These are phyloP conservation scores for Sterna hirundo DNA, from an alignment of 2,113 vertebrate species.

Conservation along the genomic window DNA sequence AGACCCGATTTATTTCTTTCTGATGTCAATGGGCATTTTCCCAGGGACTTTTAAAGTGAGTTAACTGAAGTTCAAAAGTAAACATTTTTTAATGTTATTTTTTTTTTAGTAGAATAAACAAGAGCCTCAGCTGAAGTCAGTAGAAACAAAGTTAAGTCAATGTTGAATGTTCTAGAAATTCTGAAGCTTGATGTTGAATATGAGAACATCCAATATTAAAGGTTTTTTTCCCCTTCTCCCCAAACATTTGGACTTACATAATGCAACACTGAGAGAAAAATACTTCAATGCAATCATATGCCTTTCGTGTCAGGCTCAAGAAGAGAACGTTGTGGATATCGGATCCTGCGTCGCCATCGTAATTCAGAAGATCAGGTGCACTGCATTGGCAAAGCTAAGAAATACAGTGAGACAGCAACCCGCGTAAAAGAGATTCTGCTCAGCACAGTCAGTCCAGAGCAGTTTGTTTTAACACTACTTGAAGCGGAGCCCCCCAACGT, in stretches of 20 bases:
- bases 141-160: not conserved
- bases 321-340: slow-evolving; percentile 88
- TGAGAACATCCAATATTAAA: not conserved
- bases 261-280: not conserved
- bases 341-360: slow-evolving; percentile 80
- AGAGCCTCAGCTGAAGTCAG: not conserved
- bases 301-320: slow-evolving; percentile 78
- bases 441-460: slow-evolving; percentile 81
- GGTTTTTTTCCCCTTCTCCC: not conserved
- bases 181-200: not conserved
- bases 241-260: not conserved
- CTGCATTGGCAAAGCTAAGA: slow-evolving; percentile 58
- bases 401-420: not conserved
- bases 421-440: slow-evolving; percentile 57
- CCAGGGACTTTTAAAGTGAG: not conserved
- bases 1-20: not conserved
- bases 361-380: slow-evolving; percentile 65
- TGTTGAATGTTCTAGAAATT: not conserved
- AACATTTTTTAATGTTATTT: not conserved
- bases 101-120: not conserved
- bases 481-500: slow-evolving; percentile 93
- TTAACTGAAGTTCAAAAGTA: not conserved
- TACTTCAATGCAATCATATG: not conserved
- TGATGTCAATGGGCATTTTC: not conserved
- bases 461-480: slow-evolving; percentile 87